Percentiles rank a stretch among this genome's conserved stretches.
These are phyloP conservation scores for Halcyon chelicuti DNA, from an alignment of 2,797 vertebrate species.

Conservation along the genomic window DNA sequence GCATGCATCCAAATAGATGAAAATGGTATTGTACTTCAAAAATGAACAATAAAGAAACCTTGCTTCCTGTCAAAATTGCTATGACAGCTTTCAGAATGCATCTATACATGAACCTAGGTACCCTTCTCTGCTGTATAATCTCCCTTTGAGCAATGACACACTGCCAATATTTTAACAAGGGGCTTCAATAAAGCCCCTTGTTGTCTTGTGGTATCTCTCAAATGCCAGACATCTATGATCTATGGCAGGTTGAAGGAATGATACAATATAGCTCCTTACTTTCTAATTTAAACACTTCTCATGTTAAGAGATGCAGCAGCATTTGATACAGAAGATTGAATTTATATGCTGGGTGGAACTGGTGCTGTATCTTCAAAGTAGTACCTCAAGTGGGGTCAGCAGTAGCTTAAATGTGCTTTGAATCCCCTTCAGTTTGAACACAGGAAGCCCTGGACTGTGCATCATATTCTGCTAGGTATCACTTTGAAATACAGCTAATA, in stretches of 20 bases:
- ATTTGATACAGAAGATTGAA: background rate
- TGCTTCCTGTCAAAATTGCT: slow-evolving; percentile 27
- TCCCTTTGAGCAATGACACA: background rate
- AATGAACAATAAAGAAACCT: slow-evolving; percentile 24
- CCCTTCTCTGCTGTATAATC: background rate
- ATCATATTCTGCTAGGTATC: background rate
- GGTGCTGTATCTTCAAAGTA: background rate
- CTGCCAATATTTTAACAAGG: background rate
- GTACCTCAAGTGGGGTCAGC: background rate
- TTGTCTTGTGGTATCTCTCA: background rate
- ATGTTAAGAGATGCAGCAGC: background rate
- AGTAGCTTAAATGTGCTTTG: background rate
- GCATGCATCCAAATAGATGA: background rate
- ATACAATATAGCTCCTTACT: background rate
- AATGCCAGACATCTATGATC: background rate
- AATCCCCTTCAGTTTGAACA: background rate
- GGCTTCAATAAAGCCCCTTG: background rate
- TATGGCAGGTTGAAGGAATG: background rate
- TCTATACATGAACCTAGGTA: background rate
- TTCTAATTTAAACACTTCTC: background rate
- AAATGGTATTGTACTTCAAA: background rate
- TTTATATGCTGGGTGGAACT: background rate
- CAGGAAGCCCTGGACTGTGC: background rate
- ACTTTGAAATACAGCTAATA: background rate
- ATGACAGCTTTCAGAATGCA: slow-evolving; percentile 44